Evolutionary conservation across 2,888 invertebrate genomes (phyloP), one percentile per base, ranked within the genome.

Genomic region (Coecobrya sp.): DNA sequence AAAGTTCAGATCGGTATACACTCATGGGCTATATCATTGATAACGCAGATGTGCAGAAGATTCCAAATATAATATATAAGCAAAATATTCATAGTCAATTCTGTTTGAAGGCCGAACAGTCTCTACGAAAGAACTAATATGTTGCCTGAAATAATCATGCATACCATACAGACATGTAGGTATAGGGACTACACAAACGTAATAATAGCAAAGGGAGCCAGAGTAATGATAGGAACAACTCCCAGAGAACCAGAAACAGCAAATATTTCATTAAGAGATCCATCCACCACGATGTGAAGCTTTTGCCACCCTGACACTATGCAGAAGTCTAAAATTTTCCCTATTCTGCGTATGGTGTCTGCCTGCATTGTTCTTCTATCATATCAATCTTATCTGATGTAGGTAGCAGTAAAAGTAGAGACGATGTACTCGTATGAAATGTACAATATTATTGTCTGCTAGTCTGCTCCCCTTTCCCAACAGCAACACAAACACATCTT

Each of bases 201-300:
- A 62, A 85, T 84, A 84, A 84, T 68, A 68, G 85, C 52, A 68
- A 85, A 85, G 85, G 68, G 85, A 82, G 82, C 36, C 22, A 27
- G 55, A 55, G 76, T 87, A 79, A 76, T 87, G 76, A 76, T 87
- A 73, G 89, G 22, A 89, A 45, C 84, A 84, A 90, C 30, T 90
- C 76, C 55, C 76, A 86, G 65, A 84, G 82, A 82, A 85, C 36
- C 45, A 42, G 65, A 86, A 90, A 65, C 86, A 91, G 86, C 90
- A 91, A 91, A 87, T 91, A 91, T 91, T 91, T 91, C 86, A 91
- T 91, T 91, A 91, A 82, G 86, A 82, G 91, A 91, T 86, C 90
- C 42, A 81, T 81, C 82, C 81, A 73, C 70, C 55, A 59, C 73
- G 87, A 90, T 76, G 90, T 90, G 90, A 86, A 81, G 91, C 87